Conservation (phyloP, 2,888 invertebrate genomes). For the Aproaerema taeniolella region DNA sequence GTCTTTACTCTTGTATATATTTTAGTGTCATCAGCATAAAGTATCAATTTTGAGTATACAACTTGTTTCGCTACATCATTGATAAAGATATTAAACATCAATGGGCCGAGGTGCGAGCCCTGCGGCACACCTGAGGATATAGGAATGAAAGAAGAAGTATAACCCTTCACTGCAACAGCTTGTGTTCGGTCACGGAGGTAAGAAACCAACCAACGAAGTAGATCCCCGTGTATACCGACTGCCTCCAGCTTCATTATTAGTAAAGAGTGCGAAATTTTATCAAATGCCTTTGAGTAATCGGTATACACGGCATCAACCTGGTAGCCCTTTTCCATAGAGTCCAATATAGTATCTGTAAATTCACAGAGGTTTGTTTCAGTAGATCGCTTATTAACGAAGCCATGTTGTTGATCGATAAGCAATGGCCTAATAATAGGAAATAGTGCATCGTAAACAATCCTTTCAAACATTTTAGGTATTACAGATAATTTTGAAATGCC, state of each 20-base stretch:
- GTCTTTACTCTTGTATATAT: no score
- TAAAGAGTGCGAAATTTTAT: constrained; percentile 13
- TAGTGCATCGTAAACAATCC: constrained; percentile 2
- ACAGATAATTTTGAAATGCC: constrained; percentile 7
- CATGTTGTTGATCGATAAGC: constrained; percentile 11
- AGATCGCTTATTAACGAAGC: constrained; percentile 17
- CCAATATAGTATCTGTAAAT: constrained; percentile 10
- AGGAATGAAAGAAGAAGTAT: constrained; percentile 4
- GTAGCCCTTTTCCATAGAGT: constrained; percentile 15
- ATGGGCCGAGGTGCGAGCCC: constrained; percentile 13
- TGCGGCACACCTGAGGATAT: constrained; percentile 16
- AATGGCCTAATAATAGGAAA: constrained; percentile 3
- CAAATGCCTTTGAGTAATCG: constrained; percentile 21
- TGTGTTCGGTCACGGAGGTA: constrained; percentile 12
- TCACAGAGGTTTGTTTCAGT: constrained; percentile 18
- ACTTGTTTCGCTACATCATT: no score
- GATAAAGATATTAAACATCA: constrained; percentile 10
- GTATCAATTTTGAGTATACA: no score
- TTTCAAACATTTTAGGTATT: constrained; percentile 4
- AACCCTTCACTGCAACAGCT: constrained; percentile 11
- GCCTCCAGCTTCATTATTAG: constrained; percentile 11
- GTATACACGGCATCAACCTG: constrained; percentile 21
- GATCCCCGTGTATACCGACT: constrained; percentile 15
- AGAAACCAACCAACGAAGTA: constrained; percentile 16
- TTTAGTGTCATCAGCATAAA: no score